phyloP scores from a whole-genome alignment of 1,140 invertebrate species.

The Marisa cornuarietis region DNA sequence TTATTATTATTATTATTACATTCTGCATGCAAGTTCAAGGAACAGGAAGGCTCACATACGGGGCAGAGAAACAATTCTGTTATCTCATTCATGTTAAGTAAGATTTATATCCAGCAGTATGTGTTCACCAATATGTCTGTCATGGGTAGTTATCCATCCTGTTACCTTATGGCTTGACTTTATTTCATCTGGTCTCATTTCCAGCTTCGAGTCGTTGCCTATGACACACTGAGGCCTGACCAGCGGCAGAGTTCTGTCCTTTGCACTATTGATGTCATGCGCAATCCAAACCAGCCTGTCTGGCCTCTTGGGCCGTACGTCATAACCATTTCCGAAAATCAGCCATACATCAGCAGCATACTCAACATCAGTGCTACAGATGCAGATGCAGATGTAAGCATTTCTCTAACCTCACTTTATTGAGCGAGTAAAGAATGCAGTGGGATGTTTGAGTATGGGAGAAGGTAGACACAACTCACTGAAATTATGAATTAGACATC shows the following conservation, averaged over 20 bases:
- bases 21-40: no score
- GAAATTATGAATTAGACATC: constrained; percentile 21
- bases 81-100: no score
- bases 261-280: constrained; percentile 77
- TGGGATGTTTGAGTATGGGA: background rate
- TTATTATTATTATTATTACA: background rate
- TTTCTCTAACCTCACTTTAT: background rate
- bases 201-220: constrained; percentile 80
- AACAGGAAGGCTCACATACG: no score
- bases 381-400: constrained; percentile 36
- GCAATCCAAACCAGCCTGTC: constrained; percentile 82
- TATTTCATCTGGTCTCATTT: constrained; percentile 15
- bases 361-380: constrained; percentile 74
- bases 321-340: constrained; percentile 84
- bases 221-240: constrained; percentile 84
- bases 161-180: background rate
- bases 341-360: constrained; percentile 78
- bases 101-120: no score
- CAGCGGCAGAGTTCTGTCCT: constrained; percentile 81
- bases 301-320: constrained; percentile 80
- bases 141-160: no score
- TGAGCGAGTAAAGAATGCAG: background rate
- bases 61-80: no score
- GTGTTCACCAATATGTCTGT: no score
- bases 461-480: no score